phyloP scores from a whole-genome alignment of 2,113 vertebrate genomes.

The Sylvia atricapilla region DNA sequence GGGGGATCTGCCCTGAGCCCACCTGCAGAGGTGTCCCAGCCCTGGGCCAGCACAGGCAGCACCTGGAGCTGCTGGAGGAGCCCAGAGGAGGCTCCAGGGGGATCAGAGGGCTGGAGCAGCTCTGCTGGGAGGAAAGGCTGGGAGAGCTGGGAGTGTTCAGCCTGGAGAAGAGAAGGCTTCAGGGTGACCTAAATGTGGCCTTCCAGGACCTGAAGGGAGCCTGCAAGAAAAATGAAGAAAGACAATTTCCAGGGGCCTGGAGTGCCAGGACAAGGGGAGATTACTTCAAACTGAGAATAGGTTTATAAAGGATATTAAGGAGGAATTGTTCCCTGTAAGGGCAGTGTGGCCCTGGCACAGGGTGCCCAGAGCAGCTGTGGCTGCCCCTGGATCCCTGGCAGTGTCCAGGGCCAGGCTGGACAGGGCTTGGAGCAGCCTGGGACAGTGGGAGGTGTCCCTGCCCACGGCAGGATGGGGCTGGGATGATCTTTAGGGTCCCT shows the following conservation, averaged over 20 bases:
- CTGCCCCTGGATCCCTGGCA: not conserved
- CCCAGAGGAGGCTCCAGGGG: fast-evolving
- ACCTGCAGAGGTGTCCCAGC: not conserved
- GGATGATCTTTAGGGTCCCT: not conserved
- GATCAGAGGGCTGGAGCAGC: not conserved
- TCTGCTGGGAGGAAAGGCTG: not conserved
- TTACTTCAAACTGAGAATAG: not conserved
- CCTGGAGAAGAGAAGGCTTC: not conserved
- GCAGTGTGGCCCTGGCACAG: not conserved
- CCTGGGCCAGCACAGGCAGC: not conserved
- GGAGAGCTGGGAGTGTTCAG: not conserved
- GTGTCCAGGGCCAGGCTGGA: not conserved
- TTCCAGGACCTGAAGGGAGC: not conserved
- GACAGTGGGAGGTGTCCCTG: not conserved
- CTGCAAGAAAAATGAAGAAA: not conserved
- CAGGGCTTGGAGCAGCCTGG: fast-evolving
- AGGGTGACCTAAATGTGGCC: fast-evolving
- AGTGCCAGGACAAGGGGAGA: not conserved
- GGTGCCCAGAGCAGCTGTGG: not conserved
- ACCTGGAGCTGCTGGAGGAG: not conserved
- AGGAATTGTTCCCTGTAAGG: not conserved
- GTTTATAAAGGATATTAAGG: not conserved
- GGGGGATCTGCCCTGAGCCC: not conserved
- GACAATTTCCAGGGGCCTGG: not conserved
- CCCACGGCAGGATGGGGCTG: fast-evolving